These are phyloP conservation scores for Orthonychiurus folsomi DNA, from an alignment of 2,888 invertebrate species.

Conservation along the genomic window DNA sequence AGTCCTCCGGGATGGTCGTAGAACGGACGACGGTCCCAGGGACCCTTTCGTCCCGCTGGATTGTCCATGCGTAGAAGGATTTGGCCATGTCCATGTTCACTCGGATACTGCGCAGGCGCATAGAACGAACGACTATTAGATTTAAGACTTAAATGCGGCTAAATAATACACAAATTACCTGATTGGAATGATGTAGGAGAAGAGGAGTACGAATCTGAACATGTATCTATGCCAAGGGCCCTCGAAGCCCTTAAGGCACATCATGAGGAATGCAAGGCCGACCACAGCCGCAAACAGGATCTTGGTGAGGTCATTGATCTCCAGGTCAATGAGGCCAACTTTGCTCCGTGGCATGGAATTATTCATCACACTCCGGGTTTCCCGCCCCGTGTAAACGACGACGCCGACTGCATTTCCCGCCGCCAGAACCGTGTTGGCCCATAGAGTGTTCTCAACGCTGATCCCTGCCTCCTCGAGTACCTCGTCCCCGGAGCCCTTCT, in stretches of 20 bases:
- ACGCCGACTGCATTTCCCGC: slow-evolving; percentile 91
- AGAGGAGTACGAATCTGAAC: slow-evolving; percentile 90
- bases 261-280: slow-evolving; percentile 83
- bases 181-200: slow-evolving; percentile 96
- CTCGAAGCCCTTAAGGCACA: slow-evolving; percentile 88
- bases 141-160: slow-evolving; percentile 3
- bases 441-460: slow-evolving; percentile 91
- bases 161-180: slow-evolving; percentile 16
- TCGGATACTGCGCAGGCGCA: slow-evolving; percentile 69
- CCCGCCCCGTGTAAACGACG: slow-evolving; percentile 91
- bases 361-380: slow-evolving; percentile 98
- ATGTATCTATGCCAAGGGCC: slow-evolving; percentile 95
- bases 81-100: slow-evolving; percentile 99
- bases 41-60: slow-evolving; percentile 86
- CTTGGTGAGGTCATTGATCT: slow-evolving; percentile 94
- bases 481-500: slow-evolving; percentile 22
- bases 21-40: slow-evolving; percentile 90
- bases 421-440: slow-evolving; percentile 97
- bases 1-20: slow-evolving; percentile 96
- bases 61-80: slow-evolving; percentile 92
- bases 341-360: slow-evolving; percentile 92
- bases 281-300: slow-evolving; percentile 58
- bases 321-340: slow-evolving; percentile 87
- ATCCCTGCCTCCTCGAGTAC: slow-evolving; percentile 46
- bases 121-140: not conserved